Evolutionary conservation across 2,797 vertebrate species (phyloP).

Genomic region (Pseudocheirus occidentalis): DNA sequence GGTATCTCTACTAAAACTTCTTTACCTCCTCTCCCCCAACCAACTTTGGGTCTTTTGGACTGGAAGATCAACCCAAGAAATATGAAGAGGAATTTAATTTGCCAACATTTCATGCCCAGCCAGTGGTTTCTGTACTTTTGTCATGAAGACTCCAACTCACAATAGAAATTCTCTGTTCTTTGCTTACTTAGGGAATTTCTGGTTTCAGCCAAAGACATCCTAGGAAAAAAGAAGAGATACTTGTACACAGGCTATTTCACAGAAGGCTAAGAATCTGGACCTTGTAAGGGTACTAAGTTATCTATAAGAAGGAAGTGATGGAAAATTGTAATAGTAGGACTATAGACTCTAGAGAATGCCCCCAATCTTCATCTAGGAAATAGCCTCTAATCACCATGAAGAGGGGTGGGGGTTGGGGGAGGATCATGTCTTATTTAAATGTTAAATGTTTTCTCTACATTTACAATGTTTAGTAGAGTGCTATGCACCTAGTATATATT

Average conservation of each 20-base stretch:
- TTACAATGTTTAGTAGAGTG: not conserved
- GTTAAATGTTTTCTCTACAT: not conserved
- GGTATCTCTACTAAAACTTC: not conserved
- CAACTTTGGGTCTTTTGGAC: not conserved
- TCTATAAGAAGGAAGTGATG: not conserved
- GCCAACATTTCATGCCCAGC: not conserved
- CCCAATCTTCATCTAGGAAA: not conserved
- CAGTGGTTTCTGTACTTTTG: not conserved
- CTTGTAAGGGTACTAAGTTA: not conserved
- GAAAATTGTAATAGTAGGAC: not conserved
- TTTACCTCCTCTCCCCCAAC: not conserved
- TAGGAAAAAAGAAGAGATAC: not conserved
- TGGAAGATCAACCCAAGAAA: not conserved
- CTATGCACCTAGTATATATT: not conserved
- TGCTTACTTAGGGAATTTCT: not conserved
- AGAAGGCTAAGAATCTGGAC: not conserved
- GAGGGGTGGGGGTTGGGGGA: too few relatives aligned
- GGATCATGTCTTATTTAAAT: not conserved
- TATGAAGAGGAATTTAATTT: not conserved
- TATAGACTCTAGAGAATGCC: not conserved
- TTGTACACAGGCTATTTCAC: not conserved
- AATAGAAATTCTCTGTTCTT: not conserved
- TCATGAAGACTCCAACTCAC: not conserved
- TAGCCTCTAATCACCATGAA: not conserved
- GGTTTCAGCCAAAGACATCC: not conserved